Base-by-base conservation (phyloP, 2,113 vertebrate species). In the Paralichthys olivaceus region DNA sequence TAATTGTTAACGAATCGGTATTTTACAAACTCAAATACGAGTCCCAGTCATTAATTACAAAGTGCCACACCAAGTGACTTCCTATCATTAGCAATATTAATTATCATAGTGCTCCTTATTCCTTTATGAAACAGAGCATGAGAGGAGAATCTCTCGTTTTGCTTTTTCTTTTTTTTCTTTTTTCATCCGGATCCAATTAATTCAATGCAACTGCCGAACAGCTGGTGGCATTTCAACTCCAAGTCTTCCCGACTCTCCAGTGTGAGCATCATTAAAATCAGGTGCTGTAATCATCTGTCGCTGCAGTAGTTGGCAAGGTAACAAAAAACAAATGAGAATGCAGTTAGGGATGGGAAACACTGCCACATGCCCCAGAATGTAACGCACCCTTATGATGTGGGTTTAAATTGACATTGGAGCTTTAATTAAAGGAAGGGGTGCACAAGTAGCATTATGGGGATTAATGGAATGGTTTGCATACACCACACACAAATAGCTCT, bases 261-360 rank as follows among this genome's bases (percentile, higher is more conserved):
- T 93, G 93, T 91, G 81, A 91, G 93, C 92, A 92, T 96, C 93
- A 93, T 96, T 96, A 96, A 93, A 96, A 93, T 95, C 94, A 94
- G 94, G 94, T 92, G 65, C 92, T 91, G 70, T 92, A 95, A 95
- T 94, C 93, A 94, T 92, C 90, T 93, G 87, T 94, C 91, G 91
- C 94, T 93, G 84, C 90, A 94, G 83, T 93, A 91, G 93, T 93
- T 93, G 93, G 93, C 95, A 95, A 95, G 93, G 91, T 82, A 90
- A 90, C 91, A 91, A 93, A 85, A 95, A 94, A 92, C 93, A 92
- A 94, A 95, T 94, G 93, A 92, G 93, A 92, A 88, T 68, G 86
- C 85, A 87, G 93, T 92, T 90, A 91, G 91, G 92, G 90, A 84
- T 81, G 86, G 84, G 90, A 87, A 93, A 87, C 90, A 75, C 82